These are phyloP conservation scores for Coccyzus lansbergi DNA, from an alignment of 2,797 vertebrate species.

Conservation along the genomic window DNA sequence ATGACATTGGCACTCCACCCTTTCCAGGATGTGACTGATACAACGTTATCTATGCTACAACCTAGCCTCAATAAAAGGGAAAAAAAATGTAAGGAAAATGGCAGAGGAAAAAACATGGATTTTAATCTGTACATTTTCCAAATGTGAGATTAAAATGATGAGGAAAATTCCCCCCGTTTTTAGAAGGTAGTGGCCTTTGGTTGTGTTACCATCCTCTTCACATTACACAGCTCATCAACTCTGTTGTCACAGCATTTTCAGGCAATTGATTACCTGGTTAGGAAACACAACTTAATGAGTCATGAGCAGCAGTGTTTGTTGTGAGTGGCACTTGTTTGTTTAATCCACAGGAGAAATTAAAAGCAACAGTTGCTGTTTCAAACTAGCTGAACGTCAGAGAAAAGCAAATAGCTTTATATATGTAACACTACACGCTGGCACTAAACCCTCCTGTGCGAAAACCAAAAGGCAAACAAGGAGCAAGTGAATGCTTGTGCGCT, in stretches of 20 bases:
- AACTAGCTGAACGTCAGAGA: neutral
- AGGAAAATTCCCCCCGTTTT: neutral
- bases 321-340: conserved; percentile 19
- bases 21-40: neutral
- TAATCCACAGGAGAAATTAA: conserved; percentile 27
- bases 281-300: conserved; percentile 53
- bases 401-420: conserved; percentile 41
- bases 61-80: neutral
- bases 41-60: neutral
- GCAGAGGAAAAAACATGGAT: neutral
- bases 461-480: conserved; percentile 53
- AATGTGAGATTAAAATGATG: neutral
- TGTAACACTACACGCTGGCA: neutral
- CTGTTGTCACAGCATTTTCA: conserved; percentile 18
- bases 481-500: neutral
- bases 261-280: conserved; percentile 60
- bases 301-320: conserved; percentile 28
- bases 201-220: neutral
- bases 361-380: conserved; percentile 39
- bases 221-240: conserved; percentile 48
- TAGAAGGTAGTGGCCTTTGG: neutral
- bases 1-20: neutral
- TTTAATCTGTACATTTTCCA: neutral
- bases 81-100: neutral
- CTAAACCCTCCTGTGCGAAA: neutral